Conservation (phyloP, 2,888 invertebrate genomes). For the Euspilapteryx auroguttella region DNA sequence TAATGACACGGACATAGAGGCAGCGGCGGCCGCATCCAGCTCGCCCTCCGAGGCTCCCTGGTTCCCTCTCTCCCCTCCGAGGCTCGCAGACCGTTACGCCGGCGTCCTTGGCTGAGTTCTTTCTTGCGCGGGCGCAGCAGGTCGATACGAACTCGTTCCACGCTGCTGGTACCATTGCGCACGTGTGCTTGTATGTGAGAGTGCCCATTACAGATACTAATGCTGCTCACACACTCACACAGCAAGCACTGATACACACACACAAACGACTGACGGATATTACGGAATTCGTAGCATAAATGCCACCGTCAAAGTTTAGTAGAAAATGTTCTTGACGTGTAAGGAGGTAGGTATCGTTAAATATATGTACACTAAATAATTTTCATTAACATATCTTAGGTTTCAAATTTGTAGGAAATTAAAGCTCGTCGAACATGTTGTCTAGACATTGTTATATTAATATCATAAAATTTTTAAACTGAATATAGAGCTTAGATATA, state of each 20-base stretch:
- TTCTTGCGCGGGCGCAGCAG: slow-evolving; percentile 53
- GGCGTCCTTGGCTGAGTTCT: slow-evolving; percentile 62
- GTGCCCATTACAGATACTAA: slow-evolving; percentile 4
- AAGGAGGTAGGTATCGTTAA: too few relatives aligned
- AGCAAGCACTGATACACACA: background rate
- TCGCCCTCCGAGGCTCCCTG: too few relatives aligned
- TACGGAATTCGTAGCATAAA: slow-evolving; percentile 49
- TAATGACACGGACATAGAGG: too few relatives aligned
- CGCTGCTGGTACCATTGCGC: slow-evolving; percentile 30
- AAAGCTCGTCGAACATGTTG: too few relatives aligned
- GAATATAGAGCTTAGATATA: too few relatives aligned
- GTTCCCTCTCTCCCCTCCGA: too few relatives aligned
- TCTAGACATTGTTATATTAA: too few relatives aligned
- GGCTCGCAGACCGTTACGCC: slow-evolving; percentile 41
- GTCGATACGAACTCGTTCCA: slow-evolving; percentile 49
- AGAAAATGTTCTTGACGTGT: background rate
- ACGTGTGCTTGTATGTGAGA: slow-evolving; percentile 23
- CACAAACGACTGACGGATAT: slow-evolving; percentile 32
- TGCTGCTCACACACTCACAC: background rate
- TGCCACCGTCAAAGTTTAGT: slow-evolving; percentile 19
- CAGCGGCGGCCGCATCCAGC: too few relatives aligned
- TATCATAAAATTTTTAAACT: background rate
- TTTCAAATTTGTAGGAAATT: too few relatives aligned
- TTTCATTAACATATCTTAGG: too few relatives aligned
- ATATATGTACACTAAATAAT: too few relatives aligned